Evolutionary conservation across 2,113 vertebrate genomes (phyloP).

Genomic region (Pungitius pungitius): DNA sequence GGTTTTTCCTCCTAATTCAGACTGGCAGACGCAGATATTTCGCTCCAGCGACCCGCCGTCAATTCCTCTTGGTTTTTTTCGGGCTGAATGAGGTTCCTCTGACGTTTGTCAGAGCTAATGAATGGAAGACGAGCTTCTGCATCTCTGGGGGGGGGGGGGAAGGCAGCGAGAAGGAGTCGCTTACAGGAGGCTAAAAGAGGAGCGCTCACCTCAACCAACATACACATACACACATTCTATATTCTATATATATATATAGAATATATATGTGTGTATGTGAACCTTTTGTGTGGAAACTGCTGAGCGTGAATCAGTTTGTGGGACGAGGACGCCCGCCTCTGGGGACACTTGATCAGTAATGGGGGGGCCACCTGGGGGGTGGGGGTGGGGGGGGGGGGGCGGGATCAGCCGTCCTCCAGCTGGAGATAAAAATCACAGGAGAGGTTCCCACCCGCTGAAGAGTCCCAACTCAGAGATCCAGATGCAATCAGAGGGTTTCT

Average conservation of each 20-base stretch:
- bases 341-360: background rate
- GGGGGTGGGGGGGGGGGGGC: background rate
- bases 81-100: slow-evolving; percentile 32
- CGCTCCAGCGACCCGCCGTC: slow-evolving; percentile 39
- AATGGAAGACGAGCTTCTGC: slow-evolving; percentile 19
- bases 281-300: background rate
- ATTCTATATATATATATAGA: too few species aligned
- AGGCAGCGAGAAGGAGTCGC: background rate
- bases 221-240: too few species aligned
- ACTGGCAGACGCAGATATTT: slow-evolving; percentile 51
- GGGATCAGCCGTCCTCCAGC: background rate
- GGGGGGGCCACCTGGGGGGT: background rate
- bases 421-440: slow-evolving; percentile 18
- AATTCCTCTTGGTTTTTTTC: slow-evolving; percentile 35
- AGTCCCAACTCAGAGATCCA: slow-evolving; percentile 5
- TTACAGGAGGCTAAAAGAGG: too few species aligned
- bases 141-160: slow-evolving; percentile 11
- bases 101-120: slow-evolving; percentile 52
- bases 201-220: too few species aligned
- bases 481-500: slow-evolving; percentile 9
- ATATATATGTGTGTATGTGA: too few species aligned
- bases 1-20: slow-evolving; percentile 5
- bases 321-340: background rate
- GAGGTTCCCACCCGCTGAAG: background rate
- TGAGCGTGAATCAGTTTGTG: background rate